Evolutionary conservation across 2,888 invertebrate genomes (phyloP), one percentile per base, ranked within the genome.

Genomic region (Aleiodes leptofemur): DNA sequence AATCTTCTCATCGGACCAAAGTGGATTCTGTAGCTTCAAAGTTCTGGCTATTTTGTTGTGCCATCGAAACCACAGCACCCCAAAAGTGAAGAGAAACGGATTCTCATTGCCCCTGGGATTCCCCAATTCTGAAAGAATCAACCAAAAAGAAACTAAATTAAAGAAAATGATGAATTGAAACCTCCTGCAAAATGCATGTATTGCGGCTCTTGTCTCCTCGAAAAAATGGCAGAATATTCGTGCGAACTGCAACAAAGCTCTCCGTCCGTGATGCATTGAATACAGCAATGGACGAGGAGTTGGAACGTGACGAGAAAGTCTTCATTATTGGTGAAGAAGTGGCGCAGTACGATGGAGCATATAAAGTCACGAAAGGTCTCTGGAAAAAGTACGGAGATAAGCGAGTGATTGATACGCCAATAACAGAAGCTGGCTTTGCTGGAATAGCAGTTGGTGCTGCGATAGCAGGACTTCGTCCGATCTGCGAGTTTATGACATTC

Each of bases 401-500:
- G 82, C 87, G 94, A 79, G 90, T 94, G 13, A 91, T 92, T 74
- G 94, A 94, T 84, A 94, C 94, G 7, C 94, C 94, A 0, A 94
- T 94, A 79, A 93, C 93, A 5, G 94, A 94, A 90, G 92, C 92
- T 90, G 93, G 93, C 8, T 93, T 93, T 88, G 90, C 92, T 85
- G 94, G 94, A 72, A 91, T 94, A 76, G 94, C 94, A 55, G 91
- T 93, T 69, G 94, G 94, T 74, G 93, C 94, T 72, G 94, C 94
- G 4, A 90, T 94, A 90, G 92, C 92, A 72, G 94, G 94, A n/a
- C 88, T 94, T 23, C 89, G 91, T 80, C 94, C 94, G 7, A 91
- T 94, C 72, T 94, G 94, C 87, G 94, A 94, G 86, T 94, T 94
- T 86, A 95, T 95, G 94, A 94, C 94, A 6, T 94, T 93, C 87